Evolutionary conservation across 1,140 invertebrate species (phyloP), one percentile per base, ranked within the genome.

Genomic region (Achatina immaculata): DNA sequence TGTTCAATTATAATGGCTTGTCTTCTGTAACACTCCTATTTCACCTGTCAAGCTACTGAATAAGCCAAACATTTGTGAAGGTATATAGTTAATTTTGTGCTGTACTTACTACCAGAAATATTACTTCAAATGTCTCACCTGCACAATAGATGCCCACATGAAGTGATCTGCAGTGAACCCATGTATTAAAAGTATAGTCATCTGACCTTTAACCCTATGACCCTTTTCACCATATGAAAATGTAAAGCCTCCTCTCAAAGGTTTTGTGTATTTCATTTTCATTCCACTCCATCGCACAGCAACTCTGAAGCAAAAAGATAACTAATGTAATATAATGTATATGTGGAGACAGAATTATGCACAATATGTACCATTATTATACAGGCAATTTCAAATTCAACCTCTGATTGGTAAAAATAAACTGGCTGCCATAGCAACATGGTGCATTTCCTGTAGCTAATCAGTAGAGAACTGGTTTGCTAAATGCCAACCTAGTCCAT

Each of bases 81-180:
- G n/a, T n/a, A n/a, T n/a, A n/a, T n/a, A n/a, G n/a, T n/a, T n/a
- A n/a, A n/a, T n/a, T n/a, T n/a, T n/a, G n/a, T n/a, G n/a, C n/a
- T n/a, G n/a, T n/a, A n/a, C n/a, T n/a, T n/a, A n/a, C n/a, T n/a
- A n/a, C n/a, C n/a, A n/a, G n/a, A n/a, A n/a, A n/a, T n/a, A n/a
- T n/a, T n/a, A n/a, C n/a, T n/a, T n/a, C n/a, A 40, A 73, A 16
- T 9, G 9, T 21, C 43, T 76, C 81, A 88, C 88, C 84, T 84
- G 83, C 4, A 86, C 87, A 68, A 89, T 75, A 0, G 87, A 85
- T 19, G 84, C 83, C 87, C 87, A 88, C 87, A 88, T 88, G 75
- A 86, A 88, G 77, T 89, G 88, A 78, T 87, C 86, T 48, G 88
- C 87, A 3, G 86, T 84, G 80, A 89, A 89, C 16, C 88, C 88